Conservation (phyloP, 2,888 invertebrate species). For the Dilophus febrilis region DNA sequence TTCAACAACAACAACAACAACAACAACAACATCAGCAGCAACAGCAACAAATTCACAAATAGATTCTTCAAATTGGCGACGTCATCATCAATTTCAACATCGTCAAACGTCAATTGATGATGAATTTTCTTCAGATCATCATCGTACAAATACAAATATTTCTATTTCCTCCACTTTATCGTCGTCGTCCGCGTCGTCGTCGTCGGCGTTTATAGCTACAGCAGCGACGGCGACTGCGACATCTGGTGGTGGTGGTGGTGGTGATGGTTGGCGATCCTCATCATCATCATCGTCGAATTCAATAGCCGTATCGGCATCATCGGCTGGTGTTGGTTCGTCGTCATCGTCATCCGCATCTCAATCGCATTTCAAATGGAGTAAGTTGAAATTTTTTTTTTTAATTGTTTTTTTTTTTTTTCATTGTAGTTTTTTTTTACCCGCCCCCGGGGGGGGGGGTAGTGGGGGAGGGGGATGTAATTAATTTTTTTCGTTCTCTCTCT, state of each 20-base stretch:
- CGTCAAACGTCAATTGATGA: too few relatives aligned
- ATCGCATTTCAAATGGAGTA: neutral
- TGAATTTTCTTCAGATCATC: too few relatives aligned
- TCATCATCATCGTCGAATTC: neutral
- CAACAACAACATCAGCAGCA: too few relatives aligned
- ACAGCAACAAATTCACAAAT: too few relatives aligned
- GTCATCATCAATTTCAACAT: too few relatives aligned
- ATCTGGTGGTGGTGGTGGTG: slow-evolving; percentile 17
- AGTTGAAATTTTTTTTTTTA: neutral
- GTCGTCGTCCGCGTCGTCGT: too few relatives aligned
- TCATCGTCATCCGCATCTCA: too few relatives aligned
- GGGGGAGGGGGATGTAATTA: too few relatives aligned
- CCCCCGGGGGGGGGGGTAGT: neutral
- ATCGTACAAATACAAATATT: too few relatives aligned
- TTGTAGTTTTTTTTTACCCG: neutral
- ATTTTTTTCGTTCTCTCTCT: too few relatives aligned
- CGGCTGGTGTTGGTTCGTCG: neutral
- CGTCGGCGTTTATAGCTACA: neutral
- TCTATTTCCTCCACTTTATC: too few relatives aligned
- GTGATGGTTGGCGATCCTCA: slow-evolving; percentile 5
- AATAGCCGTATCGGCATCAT: neutral
- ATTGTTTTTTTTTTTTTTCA: neutral
- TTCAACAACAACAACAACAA: slow-evolving; percentile 1
- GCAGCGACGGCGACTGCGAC: slow-evolving; percentile 24
- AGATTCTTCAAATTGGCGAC: too few relatives aligned